A percentile compares a stretch with the other conserved stretches of the same genome.
phyloP scores from a whole-genome alignment of 1,140 invertebrate genomes.

The Bathynomus jamesi region DNA sequence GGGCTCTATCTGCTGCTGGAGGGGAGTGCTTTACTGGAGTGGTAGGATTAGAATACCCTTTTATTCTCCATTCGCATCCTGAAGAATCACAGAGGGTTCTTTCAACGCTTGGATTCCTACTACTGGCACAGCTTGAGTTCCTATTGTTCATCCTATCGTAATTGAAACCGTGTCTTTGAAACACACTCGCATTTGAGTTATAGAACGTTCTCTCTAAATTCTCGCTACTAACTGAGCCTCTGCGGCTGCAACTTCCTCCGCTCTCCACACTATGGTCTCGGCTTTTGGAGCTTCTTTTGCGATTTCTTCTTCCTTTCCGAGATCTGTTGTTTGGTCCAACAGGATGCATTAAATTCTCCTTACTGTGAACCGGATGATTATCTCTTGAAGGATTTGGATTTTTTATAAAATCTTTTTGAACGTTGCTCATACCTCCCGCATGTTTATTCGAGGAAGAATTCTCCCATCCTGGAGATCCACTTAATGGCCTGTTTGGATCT shows the following conservation, averaged over 20 bases:
- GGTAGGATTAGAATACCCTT: background rate
- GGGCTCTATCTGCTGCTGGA: background rate
- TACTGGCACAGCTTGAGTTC: constrained; percentile 24
- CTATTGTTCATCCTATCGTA: constrained; percentile 12
- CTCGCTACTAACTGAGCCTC: background rate
- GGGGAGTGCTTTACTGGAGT: constrained; percentile 13
- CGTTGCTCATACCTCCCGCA: background rate
- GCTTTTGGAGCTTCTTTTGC: constrained; percentile 9
- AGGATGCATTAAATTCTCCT: constrained; percentile 30
- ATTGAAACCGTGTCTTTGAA: too few relatives aligned
- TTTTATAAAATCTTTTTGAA: too few relatives aligned
- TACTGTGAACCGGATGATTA: constrained; percentile 23
- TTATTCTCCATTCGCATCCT: background rate
- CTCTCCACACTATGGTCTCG: constrained; percentile 10
- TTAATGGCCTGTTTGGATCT: constrained; percentile 1
- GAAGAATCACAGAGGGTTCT: constrained; percentile 4
- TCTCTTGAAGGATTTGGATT: too few relatives aligned
- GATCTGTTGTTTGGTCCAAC: constrained; percentile 20
- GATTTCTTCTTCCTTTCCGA: constrained; percentile 3
- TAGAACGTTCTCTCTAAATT: background rate
- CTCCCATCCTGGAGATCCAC: background rate
- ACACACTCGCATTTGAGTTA: background rate
- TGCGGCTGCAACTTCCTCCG: background rate
- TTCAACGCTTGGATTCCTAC: constrained; percentile 21
- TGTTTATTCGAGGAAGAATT: background rate